Evolutionary conservation across 2,113 vertebrate genomes (phyloP).

Genomic region (Cacatua alba): DNA sequence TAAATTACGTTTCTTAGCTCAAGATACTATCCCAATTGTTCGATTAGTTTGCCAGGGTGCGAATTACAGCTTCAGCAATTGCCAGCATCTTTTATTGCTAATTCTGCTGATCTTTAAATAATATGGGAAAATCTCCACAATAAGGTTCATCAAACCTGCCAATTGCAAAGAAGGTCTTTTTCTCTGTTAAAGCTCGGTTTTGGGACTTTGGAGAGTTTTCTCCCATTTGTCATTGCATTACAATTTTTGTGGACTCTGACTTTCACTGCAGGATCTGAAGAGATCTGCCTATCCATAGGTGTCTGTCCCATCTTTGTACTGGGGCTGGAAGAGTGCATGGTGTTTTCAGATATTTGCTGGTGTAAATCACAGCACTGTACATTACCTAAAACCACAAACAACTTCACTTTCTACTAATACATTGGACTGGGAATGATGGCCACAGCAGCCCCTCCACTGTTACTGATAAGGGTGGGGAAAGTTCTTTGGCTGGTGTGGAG

Average conservation of each 20-base stretch:
- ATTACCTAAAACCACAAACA: neutral
- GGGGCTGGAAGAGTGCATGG: fast-evolving
- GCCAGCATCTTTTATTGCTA: neutral
- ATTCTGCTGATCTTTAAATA: neutral
- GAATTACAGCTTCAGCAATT: neutral
- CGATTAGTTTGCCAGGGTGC: neutral
- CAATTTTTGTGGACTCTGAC: neutral
- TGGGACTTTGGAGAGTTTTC: neutral
- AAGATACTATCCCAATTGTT: neutral
- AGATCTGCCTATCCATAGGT: neutral
- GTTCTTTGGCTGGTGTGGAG: fast-evolving
- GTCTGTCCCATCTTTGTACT: neutral
- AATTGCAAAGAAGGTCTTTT: neutral
- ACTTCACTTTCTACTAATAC: neutral
- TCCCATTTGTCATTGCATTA: neutral
- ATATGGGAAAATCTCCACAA: neutral
- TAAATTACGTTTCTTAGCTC: neutral
- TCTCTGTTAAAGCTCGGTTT: neutral
- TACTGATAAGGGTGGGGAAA: neutral
- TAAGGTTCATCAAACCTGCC: neutral
- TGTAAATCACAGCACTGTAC: neutral
- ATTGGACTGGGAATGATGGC: too few relatives aligned
- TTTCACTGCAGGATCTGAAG: neutral
- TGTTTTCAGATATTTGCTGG: neutral
- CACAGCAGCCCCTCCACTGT: fast-evolving